phyloP scores from a whole-genome alignment of 1,140 invertebrate genomes.

The Eurosta solidaginis region DNA sequence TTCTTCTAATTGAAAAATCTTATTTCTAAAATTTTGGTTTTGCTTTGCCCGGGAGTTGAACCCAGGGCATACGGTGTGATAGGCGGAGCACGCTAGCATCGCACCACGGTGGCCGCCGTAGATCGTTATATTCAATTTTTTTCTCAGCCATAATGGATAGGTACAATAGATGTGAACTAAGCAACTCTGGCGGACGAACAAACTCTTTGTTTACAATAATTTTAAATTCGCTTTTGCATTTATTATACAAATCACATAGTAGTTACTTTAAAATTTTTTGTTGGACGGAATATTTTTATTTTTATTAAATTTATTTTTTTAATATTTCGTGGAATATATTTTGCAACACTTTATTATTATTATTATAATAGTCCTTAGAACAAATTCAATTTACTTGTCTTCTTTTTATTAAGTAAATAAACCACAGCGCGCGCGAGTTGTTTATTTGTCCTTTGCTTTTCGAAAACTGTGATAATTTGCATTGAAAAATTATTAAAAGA shows the following conservation, averaged over 20 bases:
- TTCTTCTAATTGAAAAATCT: too few species aligned
- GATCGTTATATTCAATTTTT: too few species aligned
- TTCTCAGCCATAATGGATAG: too few species aligned
- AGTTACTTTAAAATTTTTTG: background rate
- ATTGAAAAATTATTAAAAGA: constrained; percentile 5
- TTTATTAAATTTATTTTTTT: background rate
- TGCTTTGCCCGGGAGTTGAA: too few species aligned
- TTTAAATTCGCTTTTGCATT: background rate
- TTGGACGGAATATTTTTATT: too few species aligned
- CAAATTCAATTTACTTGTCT: too few species aligned
- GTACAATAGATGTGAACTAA: too few species aligned
- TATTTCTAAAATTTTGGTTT: too few species aligned
- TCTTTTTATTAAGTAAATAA: background rate
- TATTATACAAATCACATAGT: background rate
- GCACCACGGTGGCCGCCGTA: too few species aligned
- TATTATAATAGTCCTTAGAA: background rate
- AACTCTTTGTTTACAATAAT: background rate
- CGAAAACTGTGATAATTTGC: constrained; percentile 15
- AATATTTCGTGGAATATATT: background rate
- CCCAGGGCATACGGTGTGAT: too few species aligned
- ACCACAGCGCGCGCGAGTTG: background rate
- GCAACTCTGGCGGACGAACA: background rate
- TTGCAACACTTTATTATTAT: background rate
- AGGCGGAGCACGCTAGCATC: too few species aligned
- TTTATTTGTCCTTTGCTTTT: background rate